A percentile compares a stretch with the other conserved stretches of the same genome.
Conservation (phyloP, 2,797 vertebrate species). For the Echeneis naucrates region DNA sequence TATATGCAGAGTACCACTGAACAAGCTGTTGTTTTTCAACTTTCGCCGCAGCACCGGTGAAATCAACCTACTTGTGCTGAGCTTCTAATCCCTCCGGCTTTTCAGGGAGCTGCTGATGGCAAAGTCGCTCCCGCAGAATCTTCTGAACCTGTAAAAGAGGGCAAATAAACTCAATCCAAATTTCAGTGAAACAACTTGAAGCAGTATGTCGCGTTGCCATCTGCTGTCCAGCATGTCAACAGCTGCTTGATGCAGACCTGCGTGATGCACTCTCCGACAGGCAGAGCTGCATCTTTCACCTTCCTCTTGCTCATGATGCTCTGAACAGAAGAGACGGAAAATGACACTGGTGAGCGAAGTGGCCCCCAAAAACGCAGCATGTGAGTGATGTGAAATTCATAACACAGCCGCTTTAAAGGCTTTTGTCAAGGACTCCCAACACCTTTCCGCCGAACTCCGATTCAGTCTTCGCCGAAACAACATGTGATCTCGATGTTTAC, state of each 20-base stretch:
- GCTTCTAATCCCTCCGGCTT: slow-evolving; percentile 86
- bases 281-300: slow-evolving; percentile 69
- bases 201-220: too few species aligned
- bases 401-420: neutral
- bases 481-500: neutral
- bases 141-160: slow-evolving; percentile 85
- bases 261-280: slow-evolving; percentile 84
- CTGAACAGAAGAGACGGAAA: slow-evolving; percentile 13
- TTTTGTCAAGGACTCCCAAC: neutral
- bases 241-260: slow-evolving; percentile 80
- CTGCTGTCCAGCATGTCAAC: neutral
- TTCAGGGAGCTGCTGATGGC: slow-evolving; percentile 78
- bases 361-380: neutral
- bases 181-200: neutral
- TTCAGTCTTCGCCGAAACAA: neutral
- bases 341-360: neutral
- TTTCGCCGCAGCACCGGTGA: neutral
- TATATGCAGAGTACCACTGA: neutral
- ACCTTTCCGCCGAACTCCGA: neutral
- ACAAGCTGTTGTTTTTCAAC: neutral
- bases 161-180: neutral
- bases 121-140: slow-evolving; percentile 89
- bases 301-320: slow-evolving; percentile 89
- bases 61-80: slow-evolving; percentile 89
- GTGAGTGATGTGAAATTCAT: neutral